Base-by-base conservation (phyloP, 2,797 vertebrate species). In the Sciurus carolinensis region DNA sequence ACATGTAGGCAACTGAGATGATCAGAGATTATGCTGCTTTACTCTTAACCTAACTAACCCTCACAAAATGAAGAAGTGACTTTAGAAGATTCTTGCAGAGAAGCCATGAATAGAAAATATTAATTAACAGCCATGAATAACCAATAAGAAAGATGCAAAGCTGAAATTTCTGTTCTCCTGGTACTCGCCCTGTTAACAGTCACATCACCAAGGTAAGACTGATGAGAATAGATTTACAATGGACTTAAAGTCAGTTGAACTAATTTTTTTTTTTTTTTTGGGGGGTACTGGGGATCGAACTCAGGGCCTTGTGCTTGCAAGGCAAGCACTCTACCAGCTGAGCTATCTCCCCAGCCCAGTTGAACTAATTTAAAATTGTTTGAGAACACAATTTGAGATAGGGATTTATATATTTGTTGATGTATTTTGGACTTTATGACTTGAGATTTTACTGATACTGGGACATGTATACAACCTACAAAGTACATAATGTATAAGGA, bases 1-100 rank as follows among this genome's bases (percentile, higher is more conserved):
- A 28, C 22, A 4, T 0, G 52, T 6, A 50, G 18, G 33, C 0
- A 1, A 33, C 0, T 72, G 47, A 80, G 39, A 86, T 75, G 22
- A n/a, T 39, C 12, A 1, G 1, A 13, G n/a, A 36, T 15, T 14
- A 69, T 17, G n/a, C 1, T 22, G 44, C 30, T 77, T 59, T 92
- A 69, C 64, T 89, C 76, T 42, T 33, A 85, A 71, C 57, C 66
- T 88, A 69, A 84, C 33, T 20, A 71, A 82, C n/a, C 54, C 44
- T 64, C n/a, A 94, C 28, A 76, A 30, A 82, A 79, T 59, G 18
- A 36, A 73, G 69, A 89, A n/a, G 44, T 2, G 14, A 54, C 47
- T 85, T 79, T 7, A 79, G 76, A 90, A 72, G 54, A 47, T 71
- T 85, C 47, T 71, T 82, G 44, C 2, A 52, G 75, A 66, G 44